Conservation (phyloP, 2,113 vertebrate genomes). For the Halichoeres trimaculatus region DNA sequence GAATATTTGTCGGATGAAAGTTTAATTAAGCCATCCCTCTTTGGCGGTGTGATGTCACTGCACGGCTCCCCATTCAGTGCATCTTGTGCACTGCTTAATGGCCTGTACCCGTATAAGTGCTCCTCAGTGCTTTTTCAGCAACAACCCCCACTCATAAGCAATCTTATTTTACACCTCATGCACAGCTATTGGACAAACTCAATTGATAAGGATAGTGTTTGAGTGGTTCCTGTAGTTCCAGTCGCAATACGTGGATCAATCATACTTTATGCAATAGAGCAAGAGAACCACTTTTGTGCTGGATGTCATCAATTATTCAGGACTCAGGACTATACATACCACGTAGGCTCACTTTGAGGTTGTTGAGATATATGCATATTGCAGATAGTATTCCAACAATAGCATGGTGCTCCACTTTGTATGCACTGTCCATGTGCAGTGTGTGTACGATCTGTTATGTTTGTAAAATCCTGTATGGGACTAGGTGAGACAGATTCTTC, state of each 20-base stretch:
- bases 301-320: constrained; percentile 72
- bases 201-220: constrained; percentile 52
- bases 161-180: constrained; percentile 55
- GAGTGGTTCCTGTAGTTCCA: constrained; percentile 54
- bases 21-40: constrained; percentile 72
- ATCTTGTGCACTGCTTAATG: constrained; percentile 57
- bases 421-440: constrained; percentile 10
- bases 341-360: constrained; percentile 33
- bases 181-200: constrained; percentile 34
- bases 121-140: constrained; percentile 43
- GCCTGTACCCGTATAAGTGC: constrained; percentile 55
- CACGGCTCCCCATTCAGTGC: constrained; percentile 43
- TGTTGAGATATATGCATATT: constrained; percentile 33
- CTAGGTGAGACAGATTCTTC: constrained; percentile 15
- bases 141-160: constrained; percentile 13
- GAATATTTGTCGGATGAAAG: constrained; percentile 77
- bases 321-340: constrained; percentile 47
- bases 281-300: constrained; percentile 50
- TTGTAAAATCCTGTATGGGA: not conserved
- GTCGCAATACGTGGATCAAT: constrained; percentile 64
- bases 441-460: constrained; percentile 15
- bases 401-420: constrained; percentile 9
- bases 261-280: constrained; percentile 71
- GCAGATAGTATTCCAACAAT: constrained; percentile 27
- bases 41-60: constrained; percentile 46